These are phyloP conservation scores for Motacilla tschutschensis DNA, from an alignment of 2,113 vertebrate genomes.

Conservation along the genomic window DNA sequence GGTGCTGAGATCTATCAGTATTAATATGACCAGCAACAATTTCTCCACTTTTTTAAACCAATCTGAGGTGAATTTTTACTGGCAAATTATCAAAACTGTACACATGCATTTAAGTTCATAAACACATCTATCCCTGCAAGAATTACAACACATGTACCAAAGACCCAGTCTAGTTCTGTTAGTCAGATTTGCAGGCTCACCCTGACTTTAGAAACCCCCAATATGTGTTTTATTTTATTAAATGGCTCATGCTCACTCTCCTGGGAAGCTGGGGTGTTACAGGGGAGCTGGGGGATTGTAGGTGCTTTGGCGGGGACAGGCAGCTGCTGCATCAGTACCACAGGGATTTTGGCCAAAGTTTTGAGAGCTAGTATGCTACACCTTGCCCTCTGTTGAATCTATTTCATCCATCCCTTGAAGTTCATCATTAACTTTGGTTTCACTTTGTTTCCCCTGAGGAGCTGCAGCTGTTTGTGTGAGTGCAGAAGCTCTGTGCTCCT, in stretches of 20 bases:
- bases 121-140: background rate
- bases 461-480: background rate
- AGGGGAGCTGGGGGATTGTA: background rate
- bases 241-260: background rate
- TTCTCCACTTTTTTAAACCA: background rate
- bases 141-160: background rate
- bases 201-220: background rate
- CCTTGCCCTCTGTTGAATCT: background rate
- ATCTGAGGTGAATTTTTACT: background rate
- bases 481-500: background rate
- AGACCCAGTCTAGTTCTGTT: background rate
- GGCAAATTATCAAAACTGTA: background rate
- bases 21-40: background rate
- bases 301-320: background rate
- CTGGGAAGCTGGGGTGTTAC: background rate
- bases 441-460: background rate
- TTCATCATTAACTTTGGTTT: background rate
- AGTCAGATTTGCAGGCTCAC: background rate
- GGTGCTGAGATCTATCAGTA: background rate
- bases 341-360: background rate
- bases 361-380: background rate
- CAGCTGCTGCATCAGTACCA: background rate
- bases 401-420: background rate
- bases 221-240: fast-evolving
- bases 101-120: background rate